Evolutionary conservation across 2,888 invertebrate species (phyloP), one percentile per base, ranked within the genome.

Genomic region (Linyphia triangularis): DNA sequence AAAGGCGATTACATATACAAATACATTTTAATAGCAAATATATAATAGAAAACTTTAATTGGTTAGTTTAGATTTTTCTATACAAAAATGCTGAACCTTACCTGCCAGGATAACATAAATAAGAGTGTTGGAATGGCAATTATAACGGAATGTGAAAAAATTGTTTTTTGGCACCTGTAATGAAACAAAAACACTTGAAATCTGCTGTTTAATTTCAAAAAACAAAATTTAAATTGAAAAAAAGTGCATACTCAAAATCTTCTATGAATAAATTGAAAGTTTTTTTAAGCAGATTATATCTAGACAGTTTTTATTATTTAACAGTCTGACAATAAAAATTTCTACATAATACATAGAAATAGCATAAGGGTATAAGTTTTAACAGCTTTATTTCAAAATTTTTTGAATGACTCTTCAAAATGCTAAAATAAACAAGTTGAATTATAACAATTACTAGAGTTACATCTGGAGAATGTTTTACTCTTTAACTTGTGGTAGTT

Each of bases 41-140:
- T 24, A 67, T 7, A 70, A 70, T 22, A 13, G 37, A 37, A 10
- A 7, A 37, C 5, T 51, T 73, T 24, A 43, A 61, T 22, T 16
- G 24, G 22, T 28, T 30, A 9, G 4, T n/a, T n/a, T n/a, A 72
- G 16, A 72, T n/a, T n/a, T n/a, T n/a, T n/a, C n/a, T n/a, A n/a
- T n/a, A n/a, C n/a, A 10, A 51, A 40, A 16, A 40, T 22, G 16
- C 61, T 24, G 4, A 43, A 30, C 19, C 85, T 83, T 88, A 93
- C 93, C 93, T 94, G 94, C 94, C 94, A 94, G 59, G 93, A 93
- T 19, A 94, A 91, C 92, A 94, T 93, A 90, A 94, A 94, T 43
- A 92, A 91, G 10, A 92, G 89, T 9, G 93, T 92, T 13, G 92
- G 91, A 51, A 92, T 67, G 16, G 92, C 92, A 67, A 93, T 91